Conservation (phyloP, 1,140 invertebrate genomes). For the Drosophila athabasca region DNA sequence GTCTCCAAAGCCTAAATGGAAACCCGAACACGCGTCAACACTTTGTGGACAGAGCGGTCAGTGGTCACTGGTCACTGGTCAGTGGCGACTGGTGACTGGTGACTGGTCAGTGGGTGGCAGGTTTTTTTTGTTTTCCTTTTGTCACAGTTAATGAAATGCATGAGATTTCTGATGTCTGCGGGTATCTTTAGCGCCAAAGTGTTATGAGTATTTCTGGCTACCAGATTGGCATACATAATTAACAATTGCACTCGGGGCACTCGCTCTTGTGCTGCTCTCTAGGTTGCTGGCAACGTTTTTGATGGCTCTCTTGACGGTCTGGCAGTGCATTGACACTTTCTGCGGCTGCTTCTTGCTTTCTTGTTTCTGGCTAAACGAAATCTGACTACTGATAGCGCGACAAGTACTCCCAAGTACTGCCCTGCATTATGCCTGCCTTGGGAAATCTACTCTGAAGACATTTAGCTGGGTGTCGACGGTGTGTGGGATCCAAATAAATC, state of each 20-base stretch:
- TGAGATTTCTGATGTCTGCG: conserved; percentile 44
- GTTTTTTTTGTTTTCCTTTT: conserved; percentile 37
- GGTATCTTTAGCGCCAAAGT: conserved; percentile 52
- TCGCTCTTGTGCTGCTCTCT: conserved; percentile 20
- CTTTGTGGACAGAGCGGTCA: conserved; percentile 34
- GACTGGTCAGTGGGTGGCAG: conserved; percentile 20
- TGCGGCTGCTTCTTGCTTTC: conserved; percentile 13
- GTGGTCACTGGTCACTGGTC: conserved; percentile 45
- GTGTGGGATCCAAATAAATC: conserved; percentile 29
- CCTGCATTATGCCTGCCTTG: conserved; percentile 46
- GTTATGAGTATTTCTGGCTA: conserved; percentile 70
- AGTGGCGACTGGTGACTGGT: conserved; percentile 20
- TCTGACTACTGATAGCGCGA: conserved; percentile 46
- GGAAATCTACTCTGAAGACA: conserved; percentile 36
- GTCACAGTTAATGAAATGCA: conserved; percentile 58
- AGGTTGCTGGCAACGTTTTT: conserved; percentile 41
- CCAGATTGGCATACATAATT: conserved; percentile 76
- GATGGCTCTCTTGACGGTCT: conserved; percentile 15
- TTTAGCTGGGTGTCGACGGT: conserved; percentile 10
- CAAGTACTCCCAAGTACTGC: conserved; percentile 12
- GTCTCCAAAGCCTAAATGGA: conserved; percentile 62
- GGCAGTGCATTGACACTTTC: conserved; percentile 65
- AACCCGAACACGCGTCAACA: conserved; percentile 77
- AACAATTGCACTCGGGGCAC: conserved; percentile 61
- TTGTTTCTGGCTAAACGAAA: conserved; percentile 29